Evolutionary conservation across 2,113 vertebrate species (phyloP).

Genomic region (Pangasianodon hypophthalmus): DNA sequence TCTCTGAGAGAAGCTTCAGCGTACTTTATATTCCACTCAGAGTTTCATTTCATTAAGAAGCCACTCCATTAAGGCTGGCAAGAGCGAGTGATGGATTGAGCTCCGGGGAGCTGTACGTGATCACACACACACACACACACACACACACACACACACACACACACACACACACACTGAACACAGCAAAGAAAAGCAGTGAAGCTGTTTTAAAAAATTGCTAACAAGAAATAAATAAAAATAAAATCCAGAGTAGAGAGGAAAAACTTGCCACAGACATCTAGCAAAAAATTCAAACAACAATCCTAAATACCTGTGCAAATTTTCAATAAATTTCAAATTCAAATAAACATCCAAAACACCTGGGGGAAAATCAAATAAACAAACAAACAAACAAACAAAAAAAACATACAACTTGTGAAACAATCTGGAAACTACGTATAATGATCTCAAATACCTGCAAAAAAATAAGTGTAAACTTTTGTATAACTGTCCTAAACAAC

Average conservation of each 20-base stretch:
- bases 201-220: background rate
- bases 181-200: background rate
- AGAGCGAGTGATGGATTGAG: constrained; percentile 33
- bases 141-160: background rate
- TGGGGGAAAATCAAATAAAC: too few species aligned
- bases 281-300: background rate
- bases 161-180: background rate
- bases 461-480: background rate
- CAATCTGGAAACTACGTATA: too few species aligned
- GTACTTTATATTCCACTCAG: constrained; percentile 22
- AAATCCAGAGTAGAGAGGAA: background rate
- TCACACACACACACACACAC: background rate
- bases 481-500: too few species aligned
- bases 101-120: constrained; percentile 32
- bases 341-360: background rate
- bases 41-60: constrained; percentile 42
- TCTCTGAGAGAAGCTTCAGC: background rate
- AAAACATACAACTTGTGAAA: background rate
- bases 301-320: background rate
- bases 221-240: background rate
- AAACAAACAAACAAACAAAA: too few species aligned
- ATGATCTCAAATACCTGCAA: too few species aligned
- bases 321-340: background rate
- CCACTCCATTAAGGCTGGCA: constrained; percentile 38
- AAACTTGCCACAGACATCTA: background rate